Evolutionary conservation across 2,797 vertebrate species (phyloP), one percentile per base, ranked within the genome.

Genomic region (Natrix natrix): DNA sequence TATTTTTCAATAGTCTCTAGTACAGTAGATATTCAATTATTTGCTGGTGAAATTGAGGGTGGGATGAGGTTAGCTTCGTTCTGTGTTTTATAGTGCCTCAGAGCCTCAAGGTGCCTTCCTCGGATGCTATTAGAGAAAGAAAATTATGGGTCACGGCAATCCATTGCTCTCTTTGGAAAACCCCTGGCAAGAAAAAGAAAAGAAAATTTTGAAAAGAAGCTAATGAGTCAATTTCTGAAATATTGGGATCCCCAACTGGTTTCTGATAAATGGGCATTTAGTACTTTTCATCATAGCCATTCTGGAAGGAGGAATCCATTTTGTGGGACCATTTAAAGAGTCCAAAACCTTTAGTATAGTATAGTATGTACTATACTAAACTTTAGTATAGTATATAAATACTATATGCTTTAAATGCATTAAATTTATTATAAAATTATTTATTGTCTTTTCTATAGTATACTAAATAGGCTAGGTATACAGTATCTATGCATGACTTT

Each of bases 361-460:
- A 10, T 78, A 37, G 16, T 74, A 74, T 37, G 1, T 37, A 37
- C 32, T 37, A 37, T 37, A 37, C 32, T 37, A 1, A 37, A 37
- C 32, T 69, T 78, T 78, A 20, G 69, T 78, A 78, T 43, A 78
- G 16, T 20, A 10, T 78, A 37, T 37, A 37, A 37, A 37, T 37
- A 37, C 32, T 37, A 37, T 37, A 37, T 43, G 69, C 69, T 43
- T 78, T 43, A 78, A 78, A 78, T 43, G 8, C 20, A 8, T 78
- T 37, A 78, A 78, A 32, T 78, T 78, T 20, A 95, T 97, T 94
- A 95, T 12, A n/a, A 92, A 96, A 95, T 91, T 94, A 92, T 92
- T 90, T 97, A 95, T 96, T 96, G 95, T 94, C 95, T 96, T 96
- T 96, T 96, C 95, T 93, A 95, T 63, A 95, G 93, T 92, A 96